A percentile compares a stretch with the other conserved stretches of the same genome.
Evolutionary conservation across 2,113 vertebrate species (phyloP).

Genomic region (Desmodus rotundus): DNA sequence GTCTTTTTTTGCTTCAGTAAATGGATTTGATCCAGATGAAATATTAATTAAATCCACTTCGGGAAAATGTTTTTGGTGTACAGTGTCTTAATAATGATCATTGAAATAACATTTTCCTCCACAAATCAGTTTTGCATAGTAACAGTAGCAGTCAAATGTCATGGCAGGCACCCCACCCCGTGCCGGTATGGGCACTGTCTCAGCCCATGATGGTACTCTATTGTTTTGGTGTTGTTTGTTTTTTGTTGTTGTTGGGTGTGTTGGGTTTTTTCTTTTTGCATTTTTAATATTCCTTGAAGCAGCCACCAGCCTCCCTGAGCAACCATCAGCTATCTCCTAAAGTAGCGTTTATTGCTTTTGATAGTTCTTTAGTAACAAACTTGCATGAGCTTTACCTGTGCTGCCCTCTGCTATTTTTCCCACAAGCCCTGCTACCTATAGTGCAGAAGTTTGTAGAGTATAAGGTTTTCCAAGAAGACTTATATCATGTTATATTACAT

Average conservation of each 20-base stretch:
- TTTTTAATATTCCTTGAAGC: not conserved
- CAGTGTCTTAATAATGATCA: not conserved
- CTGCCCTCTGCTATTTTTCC: not conserved
- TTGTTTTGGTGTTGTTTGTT: not conserved
- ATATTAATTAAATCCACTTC: not conserved
- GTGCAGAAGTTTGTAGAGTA: not conserved
- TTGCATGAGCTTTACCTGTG: not conserved
- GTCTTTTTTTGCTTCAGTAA: not conserved
- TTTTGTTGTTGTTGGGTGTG: not conserved
- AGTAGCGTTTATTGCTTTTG: not conserved
- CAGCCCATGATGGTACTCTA: not conserved
- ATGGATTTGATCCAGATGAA: not conserved
- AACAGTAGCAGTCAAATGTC: not conserved
- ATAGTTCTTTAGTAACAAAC: not conserved
- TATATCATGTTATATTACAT: not conserved
- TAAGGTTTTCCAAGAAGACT: not conserved
- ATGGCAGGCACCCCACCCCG: not conserved
- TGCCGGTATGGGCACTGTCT: not conserved
- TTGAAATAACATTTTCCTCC: not conserved
- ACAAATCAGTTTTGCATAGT: not conserved
- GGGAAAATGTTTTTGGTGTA: not conserved
- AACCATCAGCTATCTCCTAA: not conserved
- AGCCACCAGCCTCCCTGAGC: not conserved
- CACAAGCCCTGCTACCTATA: not conserved
- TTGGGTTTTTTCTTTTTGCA: not conserved